phyloP scores from a whole-genome alignment of 2,888 invertebrate genomes.

The Isotomurus palustris region DNA sequence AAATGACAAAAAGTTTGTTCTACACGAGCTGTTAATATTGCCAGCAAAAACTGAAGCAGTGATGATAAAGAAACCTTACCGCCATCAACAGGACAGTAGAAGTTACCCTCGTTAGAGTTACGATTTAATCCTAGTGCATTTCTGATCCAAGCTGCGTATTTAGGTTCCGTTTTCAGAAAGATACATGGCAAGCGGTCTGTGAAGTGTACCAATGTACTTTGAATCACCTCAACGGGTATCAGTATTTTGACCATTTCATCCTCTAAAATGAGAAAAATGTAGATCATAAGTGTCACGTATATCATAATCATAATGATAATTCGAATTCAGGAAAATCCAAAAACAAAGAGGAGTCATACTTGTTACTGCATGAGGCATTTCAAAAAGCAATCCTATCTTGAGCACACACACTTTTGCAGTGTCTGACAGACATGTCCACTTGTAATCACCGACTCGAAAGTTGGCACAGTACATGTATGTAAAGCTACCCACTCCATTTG shows the following conservation, averaged over 20 bases:
- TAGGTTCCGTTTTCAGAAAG: constrained; percentile 70
- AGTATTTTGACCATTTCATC: constrained; percentile 57
- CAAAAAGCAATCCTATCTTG: constrained; percentile 51
- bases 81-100: constrained; percentile 56
- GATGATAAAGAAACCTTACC: constrained; percentile 48
- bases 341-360: constrained; percentile 46
- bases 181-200: constrained; percentile 70
- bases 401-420: constrained; percentile 55
- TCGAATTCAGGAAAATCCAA: not conserved
- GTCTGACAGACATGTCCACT: constrained; percentile 64
- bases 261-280: constrained; percentile 56
- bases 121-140: constrained; percentile 66
- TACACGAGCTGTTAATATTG: constrained; percentile 23
- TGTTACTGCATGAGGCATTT: constrained; percentile 52
- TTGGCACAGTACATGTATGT: constrained; percentile 62
- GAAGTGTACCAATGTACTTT: constrained; percentile 72
- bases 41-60: not conserved
- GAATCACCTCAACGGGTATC: constrained; percentile 65
- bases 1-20: too few relatives aligned
- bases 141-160: constrained; percentile 65
- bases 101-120: constrained; percentile 49
- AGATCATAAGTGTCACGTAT: too few relatives aligned
- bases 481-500: not conserved
- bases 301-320: constrained; percentile 18
- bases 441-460: constrained; percentile 78